phyloP scores from a whole-genome alignment of 2,797 vertebrate species.

The Lerista edwardsae region DNA sequence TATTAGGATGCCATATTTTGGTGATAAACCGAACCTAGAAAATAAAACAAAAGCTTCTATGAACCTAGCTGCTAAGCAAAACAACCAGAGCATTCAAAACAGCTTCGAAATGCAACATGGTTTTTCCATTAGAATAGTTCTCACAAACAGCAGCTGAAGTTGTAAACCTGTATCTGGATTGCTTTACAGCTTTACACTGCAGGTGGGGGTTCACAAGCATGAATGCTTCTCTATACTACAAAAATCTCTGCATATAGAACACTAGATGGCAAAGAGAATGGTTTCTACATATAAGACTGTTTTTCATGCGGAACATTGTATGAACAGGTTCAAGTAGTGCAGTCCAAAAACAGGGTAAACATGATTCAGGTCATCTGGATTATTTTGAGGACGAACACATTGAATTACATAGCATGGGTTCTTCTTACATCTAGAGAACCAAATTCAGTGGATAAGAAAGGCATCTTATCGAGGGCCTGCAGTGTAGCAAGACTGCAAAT shows the following conservation, averaged over 20 bases:
- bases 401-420: background rate
- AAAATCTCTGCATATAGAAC: background rate
- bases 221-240: background rate
- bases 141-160: background rate
- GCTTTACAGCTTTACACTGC: background rate
- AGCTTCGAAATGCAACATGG: background rate
- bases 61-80: background rate
- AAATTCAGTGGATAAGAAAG: background rate
- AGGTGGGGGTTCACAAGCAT: background rate
- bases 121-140: background rate
- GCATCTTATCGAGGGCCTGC: background rate
- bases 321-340: background rate
- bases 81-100: background rate
- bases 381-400: background rate
- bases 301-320: background rate
- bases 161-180: background rate
- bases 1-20: slow-evolving; percentile 99
- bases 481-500: background rate
- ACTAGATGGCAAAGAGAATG: background rate
- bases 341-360: background rate
- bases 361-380: background rate
- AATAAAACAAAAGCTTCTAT: slow-evolving; percentile 61
- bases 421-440: background rate
- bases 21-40: slow-evolving; percentile 98
- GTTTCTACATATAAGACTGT: background rate